These are phyloP conservation scores for Dilophus febrilis DNA, from an alignment of 2,888 invertebrate species.

Conservation along the genomic window DNA sequence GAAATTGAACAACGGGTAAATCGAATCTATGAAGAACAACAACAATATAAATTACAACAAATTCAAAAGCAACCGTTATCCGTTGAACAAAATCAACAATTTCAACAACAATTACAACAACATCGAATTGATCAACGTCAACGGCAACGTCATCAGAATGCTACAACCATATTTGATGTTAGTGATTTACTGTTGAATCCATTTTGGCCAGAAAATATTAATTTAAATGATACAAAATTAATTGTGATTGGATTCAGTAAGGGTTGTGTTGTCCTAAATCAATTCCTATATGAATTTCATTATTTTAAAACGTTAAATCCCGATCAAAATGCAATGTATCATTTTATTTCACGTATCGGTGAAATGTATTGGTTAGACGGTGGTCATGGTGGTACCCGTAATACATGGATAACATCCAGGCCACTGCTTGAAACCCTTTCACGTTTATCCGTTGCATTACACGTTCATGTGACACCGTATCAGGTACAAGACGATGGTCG, in stretches of 20 bases:
- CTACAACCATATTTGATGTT: constrained; percentile 9
- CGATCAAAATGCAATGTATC: constrained; percentile 42
- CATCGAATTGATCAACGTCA: constrained; percentile 7
- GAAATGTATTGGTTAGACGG: constrained; percentile 84
- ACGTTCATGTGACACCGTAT: constrained; percentile 79
- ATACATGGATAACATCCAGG: constrained; percentile 73
- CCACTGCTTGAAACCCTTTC: constrained; percentile 55
- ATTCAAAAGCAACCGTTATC: no score
- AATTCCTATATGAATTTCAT: constrained; percentile 66
- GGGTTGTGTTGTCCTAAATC: constrained; percentile 85
- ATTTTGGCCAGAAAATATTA: constrained; percentile 38
- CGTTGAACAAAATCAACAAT: no score
- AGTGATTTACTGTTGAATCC: constrained; percentile 21
- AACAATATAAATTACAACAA: no score
- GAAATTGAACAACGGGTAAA: no score
- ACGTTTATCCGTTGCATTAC: constrained; percentile 54
- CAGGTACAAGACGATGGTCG: constrained; percentile 64
- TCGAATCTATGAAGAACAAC: no score
- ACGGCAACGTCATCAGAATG: constrained; percentile 13
- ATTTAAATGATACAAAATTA: constrained; percentile 40
- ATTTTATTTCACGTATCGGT: constrained; percentile 46
- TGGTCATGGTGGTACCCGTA: constrained; percentile 73
- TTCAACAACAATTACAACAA: constrained; percentile 10
- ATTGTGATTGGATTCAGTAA: constrained; percentile 76
- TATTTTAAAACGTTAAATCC: constrained; percentile 49